Base-by-base conservation (phyloP, 1,140 invertebrate genomes). In the Brachionus sp. region DNA sequence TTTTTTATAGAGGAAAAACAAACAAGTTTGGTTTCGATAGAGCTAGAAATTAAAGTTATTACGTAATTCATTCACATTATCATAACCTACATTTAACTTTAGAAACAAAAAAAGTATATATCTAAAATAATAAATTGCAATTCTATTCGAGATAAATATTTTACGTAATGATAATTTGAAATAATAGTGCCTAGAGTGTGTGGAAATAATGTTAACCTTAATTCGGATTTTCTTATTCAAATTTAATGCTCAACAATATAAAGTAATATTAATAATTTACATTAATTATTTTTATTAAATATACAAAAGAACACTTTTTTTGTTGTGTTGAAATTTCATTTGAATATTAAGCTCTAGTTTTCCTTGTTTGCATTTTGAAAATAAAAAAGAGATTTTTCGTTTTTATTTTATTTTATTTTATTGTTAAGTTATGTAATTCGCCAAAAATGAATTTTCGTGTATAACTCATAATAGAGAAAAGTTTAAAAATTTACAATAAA, bases 281-380 rank as follows among this genome's bases (percentile, higher is more conserved):
- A 57, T 57, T 57, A 57, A 57, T 57, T 57, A 57, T 57, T 57
- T 57, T 57, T 57, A 57, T 57, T 57, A 57, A 57, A 57, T 57
- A 57, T 57, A 57, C 50, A 57, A 57, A 19, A 57, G 50, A 57
- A 57, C 50, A 57, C 50, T 57, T 57, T 29, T 29, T 57, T 57
- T 57, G 50, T 57, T 57, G 50, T 57, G 50, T 57, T 57, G 50
- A 57, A 57, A 57, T 57, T 57, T 57, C 50, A 57, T 57, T 57
- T 57, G 50, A 57, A 57, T 57, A 57, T 57, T 57, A 57, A 57
- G 50, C 50, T 57, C 50, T 57, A 57, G 50, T 57, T 57, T 57
- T 57, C 50, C 50, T 57, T 57, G 50, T 57, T 57, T 57, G 50
- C 50, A 57, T 57, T 57, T 57, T 57, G n/a, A 57, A 57, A 57